Evolutionary conservation across 1,140 invertebrate genomes (phyloP), one percentile per base, ranked within the genome.

Genomic region (Aphaenogaster rudis): DNA sequence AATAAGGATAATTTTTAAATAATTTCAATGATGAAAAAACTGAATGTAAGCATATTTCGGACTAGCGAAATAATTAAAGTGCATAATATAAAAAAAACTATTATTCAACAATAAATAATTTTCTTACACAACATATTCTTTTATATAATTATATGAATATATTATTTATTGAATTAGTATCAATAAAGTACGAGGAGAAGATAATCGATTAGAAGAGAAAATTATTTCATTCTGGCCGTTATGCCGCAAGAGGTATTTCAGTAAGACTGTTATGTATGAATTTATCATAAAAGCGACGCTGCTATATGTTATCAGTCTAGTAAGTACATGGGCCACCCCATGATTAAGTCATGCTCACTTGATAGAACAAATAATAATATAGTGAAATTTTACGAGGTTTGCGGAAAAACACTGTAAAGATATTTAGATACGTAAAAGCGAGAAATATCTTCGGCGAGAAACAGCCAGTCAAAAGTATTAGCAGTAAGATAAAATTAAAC

Each of bases 321-420:
- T 90, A 90, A 90, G 89, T 90, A 90, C 89, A 87, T 61, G 67
- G 79, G 74, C 85, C 85, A 79, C 5, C 6, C 42, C 57, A 63
- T 28, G 59, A 48, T 66, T 79, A 86, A 67, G 21, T 76, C 36
- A 45, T 7, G 21, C 39, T 85, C 59, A 42, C 33, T 72, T 72
- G 11, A 52, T 42, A 76, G 54, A 11, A 39, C 36, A 42, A 85
- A 77, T 42, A 52, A 81, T n/a, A 15, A 21, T 9, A 81, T n/a
- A 15, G 33, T 9, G 4, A 39, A 67, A 66, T 15, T 67, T 54
- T 28, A 17, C 36, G 36, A 54, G 45, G 5, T 21, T 42, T 76
- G 3, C 33, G 28, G 64, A 50, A 71, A 36, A 39, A 48, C 36
- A 59, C n/a, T 8, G 63, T n/a, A 11, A 33, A 67, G 71, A n/a